A percentile compares a stretch with the other conserved stretches of the same genome.
Conservation (phyloP, 2,888 invertebrate species). For the Drosophila tanythrix region DNA sequence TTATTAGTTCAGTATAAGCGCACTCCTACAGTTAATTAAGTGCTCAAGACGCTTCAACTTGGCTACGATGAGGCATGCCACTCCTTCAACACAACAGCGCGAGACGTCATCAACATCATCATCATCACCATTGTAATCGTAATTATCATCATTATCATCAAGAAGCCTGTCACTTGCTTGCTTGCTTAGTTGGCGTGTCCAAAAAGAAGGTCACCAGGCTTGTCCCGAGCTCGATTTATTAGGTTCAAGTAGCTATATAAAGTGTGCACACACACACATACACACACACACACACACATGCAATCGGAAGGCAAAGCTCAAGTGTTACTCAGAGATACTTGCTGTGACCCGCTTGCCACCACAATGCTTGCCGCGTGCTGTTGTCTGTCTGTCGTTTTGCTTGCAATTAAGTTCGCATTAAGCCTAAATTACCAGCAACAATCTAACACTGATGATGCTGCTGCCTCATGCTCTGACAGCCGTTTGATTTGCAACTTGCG, state of each 20-base stretch:
- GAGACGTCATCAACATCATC: slow-evolving; percentile 32
- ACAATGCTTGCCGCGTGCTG: slow-evolving; percentile 20
- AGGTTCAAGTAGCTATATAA: slow-evolving; percentile 72
- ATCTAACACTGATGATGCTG: background rate
- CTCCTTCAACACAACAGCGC: slow-evolving; percentile 36
- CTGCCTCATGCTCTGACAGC: background rate
- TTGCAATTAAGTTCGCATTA: slow-evolving; percentile 74
- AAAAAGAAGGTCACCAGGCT: slow-evolving; percentile 71
- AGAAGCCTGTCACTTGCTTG: slow-evolving; percentile 20
- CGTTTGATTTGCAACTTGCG: background rate
- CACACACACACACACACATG: slow-evolving; percentile 11
- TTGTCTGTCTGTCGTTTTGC: slow-evolving; percentile 24
- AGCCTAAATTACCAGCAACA: slow-evolving; percentile 66
- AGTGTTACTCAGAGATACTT: slow-evolving; percentile 40
- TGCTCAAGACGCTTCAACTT: slow-evolving; percentile 65
- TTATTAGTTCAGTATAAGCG: slow-evolving; percentile 77
- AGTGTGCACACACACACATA: slow-evolving; percentile 24
- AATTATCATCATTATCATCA: slow-evolving; percentile 21
- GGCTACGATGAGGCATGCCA: slow-evolving; percentile 27
- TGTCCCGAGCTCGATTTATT: slow-evolving; percentile 76
- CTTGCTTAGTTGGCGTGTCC: slow-evolving; percentile 27
- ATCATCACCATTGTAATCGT: slow-evolving; percentile 30
- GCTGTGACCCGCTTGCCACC: slow-evolving; percentile 10
- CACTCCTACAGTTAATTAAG: slow-evolving; percentile 79
- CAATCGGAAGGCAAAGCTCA: slow-evolving; percentile 30